Percentiles rank a stretch among this genome's conserved stretches.
These are phyloP conservation scores for Pentamera pediparva DNA, from an alignment of 53 echinoderm and acorn worm genomes.

Conservation along the genomic window DNA sequence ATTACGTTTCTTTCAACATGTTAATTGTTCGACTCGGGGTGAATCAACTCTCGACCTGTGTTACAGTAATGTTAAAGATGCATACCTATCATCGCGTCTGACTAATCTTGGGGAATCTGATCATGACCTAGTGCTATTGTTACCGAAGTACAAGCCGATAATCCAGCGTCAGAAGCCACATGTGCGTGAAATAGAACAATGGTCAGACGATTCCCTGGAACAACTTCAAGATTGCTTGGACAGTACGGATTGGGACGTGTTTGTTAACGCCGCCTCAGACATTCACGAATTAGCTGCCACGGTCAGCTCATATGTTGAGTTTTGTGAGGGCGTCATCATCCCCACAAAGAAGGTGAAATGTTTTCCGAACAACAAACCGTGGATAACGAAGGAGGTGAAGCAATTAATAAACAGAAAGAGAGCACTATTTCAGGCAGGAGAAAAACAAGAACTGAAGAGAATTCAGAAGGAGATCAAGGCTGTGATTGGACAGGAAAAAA, in stretches of 20 bases:
- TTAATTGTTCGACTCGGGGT: not conserved
- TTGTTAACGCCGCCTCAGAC: not conserved
- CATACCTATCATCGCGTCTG: not conserved
- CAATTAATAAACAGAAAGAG: constrained; percentile 14
- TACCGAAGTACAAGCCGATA: not conserved
- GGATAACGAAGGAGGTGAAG: constrained; percentile 35
- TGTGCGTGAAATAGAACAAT: not conserved
- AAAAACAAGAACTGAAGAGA: not conserved
- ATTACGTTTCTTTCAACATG: constrained; percentile 11
- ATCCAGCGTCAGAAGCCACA: not conserved
- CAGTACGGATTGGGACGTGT: not conserved
- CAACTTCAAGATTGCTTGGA: not conserved
- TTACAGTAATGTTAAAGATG: constrained; percentile 1
- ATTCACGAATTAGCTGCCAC: constrained; percentile 7
- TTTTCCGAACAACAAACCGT: constrained; percentile 38
- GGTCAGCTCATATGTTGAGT: constrained; percentile 11
- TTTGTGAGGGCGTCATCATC: constrained; percentile 20
- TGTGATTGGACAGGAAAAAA: constrained; percentile 4
- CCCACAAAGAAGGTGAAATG: constrained; percentile 2
- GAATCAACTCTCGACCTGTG: not conserved
- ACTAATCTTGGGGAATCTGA: not conserved
- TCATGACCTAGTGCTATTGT: not conserved
- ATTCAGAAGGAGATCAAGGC: not conserved
- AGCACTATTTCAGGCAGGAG: not conserved
- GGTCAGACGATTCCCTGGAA: not conserved